Base-by-base conservation (phyloP, 2,797 vertebrate species). In the Acanthopagrus latus region DNA sequence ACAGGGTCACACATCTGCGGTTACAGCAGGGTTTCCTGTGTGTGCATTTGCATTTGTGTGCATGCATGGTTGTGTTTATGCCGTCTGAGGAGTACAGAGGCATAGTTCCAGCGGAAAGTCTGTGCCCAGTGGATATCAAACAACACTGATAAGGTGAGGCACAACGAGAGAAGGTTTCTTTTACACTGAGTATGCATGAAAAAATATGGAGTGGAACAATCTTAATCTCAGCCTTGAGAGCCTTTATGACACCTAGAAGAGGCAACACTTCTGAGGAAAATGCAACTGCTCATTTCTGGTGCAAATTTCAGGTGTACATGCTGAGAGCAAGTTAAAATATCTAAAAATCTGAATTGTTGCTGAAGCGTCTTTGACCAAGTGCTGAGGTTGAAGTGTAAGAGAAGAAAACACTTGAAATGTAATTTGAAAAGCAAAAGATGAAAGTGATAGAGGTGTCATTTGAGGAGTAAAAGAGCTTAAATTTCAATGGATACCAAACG, bases 1-100 rank as follows among this genome's bases (percentile, higher is more conserved):
- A 84, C 80, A 79, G 88, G 88, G 92, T 92, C 90, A 90, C 71
- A 67, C 75, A 78, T 62, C 80, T 80, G 83, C 69, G 63, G 47
- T 80, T 81, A 72, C 70, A 77, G 64, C 6, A 20, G 67, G 70
- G 47, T 57, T 79, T 54, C 68, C 55, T 55, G 38, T 67, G 68
- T 73, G 65, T 68, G 69, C 44, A 48, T 80, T 48, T 58, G 17
- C 29, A 63, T 71, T 59, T 72, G 52, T 58, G 73, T 23, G 20
- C 11, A 3, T 27, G 7, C 2, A 7, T 27, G 5, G 67, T 54
- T 16, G 5, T 75, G 69, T 71, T 23, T 71, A 23, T 56, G 21
- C 52, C 52, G 54, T 14, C 16, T 25, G 25, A 41, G 38, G 38
- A 67, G 23, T 52, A 76, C 0, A 52, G 50, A 81, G 58, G 44